These are phyloP conservation scores for Montipora capitata DNA, from an alignment of 92 coral and sea anemone genomes.

Conservation along the genomic window DNA sequence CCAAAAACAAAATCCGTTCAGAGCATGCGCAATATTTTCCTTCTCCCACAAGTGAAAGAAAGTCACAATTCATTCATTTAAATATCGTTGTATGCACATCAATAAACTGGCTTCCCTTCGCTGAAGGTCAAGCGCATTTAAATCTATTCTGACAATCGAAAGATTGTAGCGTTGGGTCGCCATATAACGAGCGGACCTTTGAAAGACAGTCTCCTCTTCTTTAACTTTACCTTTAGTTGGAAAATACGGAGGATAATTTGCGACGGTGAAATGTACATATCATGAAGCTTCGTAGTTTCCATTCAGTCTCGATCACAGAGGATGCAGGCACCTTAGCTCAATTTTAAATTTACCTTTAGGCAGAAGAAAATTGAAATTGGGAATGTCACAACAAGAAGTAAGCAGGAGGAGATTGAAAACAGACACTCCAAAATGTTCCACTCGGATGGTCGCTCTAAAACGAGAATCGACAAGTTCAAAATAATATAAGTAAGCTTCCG, in stretches of 20 bases:
- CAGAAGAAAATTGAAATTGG: slow-evolving; percentile 95
- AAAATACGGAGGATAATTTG: not conserved
- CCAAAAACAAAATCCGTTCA: not conserved
- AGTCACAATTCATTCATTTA: slow-evolving; percentile 18
- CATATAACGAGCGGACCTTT: slow-evolving; percentile 86
- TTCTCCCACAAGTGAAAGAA: slow-evolving; percentile 31
- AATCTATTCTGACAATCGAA: slow-evolving; percentile 85
- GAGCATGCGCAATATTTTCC: slow-evolving; percentile 31
- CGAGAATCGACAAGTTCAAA: not conserved
- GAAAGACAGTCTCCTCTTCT: slow-evolving; percentile 93
- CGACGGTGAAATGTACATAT: not conserved
- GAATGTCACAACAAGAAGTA: slow-evolving; percentile 79
- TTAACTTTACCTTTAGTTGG: not conserved
- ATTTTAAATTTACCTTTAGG: slow-evolving; percentile 82
- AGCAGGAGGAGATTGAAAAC: slow-evolving; percentile 69
- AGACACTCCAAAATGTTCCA: slow-evolving; percentile 67
- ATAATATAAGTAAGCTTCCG: not conserved
- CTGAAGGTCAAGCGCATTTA: slow-evolving; percentile 97
- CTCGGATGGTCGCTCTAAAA: slow-evolving; percentile 61
- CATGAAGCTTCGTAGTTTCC: not conserved
- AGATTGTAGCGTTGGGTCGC: slow-evolving; percentile 87
- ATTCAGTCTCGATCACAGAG: not conserved
- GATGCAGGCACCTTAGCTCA: not conserved
- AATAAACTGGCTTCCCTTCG: slow-evolving; percentile 77
- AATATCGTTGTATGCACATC: not conserved